Base-by-base conservation (phyloP, 2,888 invertebrate species). In the Polydrusus pterygomalis region DNA sequence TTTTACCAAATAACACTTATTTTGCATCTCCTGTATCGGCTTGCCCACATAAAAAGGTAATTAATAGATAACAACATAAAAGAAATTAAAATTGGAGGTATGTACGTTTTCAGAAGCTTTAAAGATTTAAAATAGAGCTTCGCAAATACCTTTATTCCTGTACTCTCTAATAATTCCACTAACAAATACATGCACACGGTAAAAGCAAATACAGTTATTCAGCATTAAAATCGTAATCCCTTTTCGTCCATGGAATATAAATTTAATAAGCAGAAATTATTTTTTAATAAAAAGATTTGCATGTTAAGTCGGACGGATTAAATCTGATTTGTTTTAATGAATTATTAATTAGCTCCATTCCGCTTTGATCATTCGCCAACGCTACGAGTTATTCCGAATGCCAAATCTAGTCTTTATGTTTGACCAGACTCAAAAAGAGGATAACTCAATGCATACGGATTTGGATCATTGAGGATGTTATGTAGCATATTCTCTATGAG, bases 271-370 rank as follows among this genome's bases (percentile, higher is more conserved):
- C 69, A 69, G 60, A 69, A 58, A 69, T 69, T 60, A 69, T 69
- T 71, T 71, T 71, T 71, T 63, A 71, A 71, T 71, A 63, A 71
- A 63, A 71, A 63, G 30, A 51, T 71, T 38, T 71, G 54, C 64
- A 63, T 63, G 43, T 40, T 62, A 71, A 71, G 54, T 71, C 62
- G 49, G 38, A 10, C 47, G 54, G 63, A 71, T 71, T 71, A 71
- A 63, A 71, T 51, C 71, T 40, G 71, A 71, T 71, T 71, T 62
- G 63, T 62, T 63, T 54, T 54, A 63, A 71, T 62, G 54, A 63
- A 63, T 54, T 63, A 63, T 71, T 71, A 71, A 71, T 71, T 62
- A 71, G 64, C 38, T 40, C 25, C 40, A 54, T 64, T 62, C 38
- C 10, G 18, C 54, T 62, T 71, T 71, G 58, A 69, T 69, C 51